These are phyloP conservation scores for Orthochromis malagaraziensis DNA, from an alignment of 2,113 vertebrate species.

Conservation along the genomic window DNA sequence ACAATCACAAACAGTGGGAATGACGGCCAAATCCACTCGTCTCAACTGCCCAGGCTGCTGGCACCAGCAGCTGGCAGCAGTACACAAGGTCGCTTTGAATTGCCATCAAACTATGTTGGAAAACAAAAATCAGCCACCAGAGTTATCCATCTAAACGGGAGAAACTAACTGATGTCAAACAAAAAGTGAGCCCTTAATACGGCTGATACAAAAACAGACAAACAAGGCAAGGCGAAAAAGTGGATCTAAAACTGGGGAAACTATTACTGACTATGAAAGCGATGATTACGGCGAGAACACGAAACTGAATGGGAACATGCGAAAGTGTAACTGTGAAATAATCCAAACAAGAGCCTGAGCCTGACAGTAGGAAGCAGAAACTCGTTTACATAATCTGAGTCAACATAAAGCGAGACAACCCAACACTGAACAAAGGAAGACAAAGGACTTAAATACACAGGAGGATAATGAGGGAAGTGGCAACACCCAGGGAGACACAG, in stretches of 20 bases:
- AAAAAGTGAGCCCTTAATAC: not conserved
- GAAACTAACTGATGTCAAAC: not conserved
- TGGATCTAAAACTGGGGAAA: not conserved
- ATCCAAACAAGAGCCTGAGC: not conserved
- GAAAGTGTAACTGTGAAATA: not conserved
- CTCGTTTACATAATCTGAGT: not conserved
- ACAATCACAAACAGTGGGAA: not conserved
- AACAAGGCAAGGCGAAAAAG: not conserved
- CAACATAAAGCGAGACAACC: not conserved
- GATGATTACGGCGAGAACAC: not conserved
- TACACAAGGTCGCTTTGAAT: not conserved
- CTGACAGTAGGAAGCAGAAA: not conserved
- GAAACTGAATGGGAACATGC: not conserved
- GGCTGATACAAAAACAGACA: not conserved
- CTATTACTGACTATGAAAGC: not conserved
- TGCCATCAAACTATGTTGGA: not conserved
- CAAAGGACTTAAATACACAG: not conserved
- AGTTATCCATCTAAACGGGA: not conserved
- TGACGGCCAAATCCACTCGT: not conserved
- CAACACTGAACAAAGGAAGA: not conserved
- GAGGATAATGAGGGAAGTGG: not conserved
- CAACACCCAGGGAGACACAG: not conserved
- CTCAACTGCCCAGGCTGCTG: not conserved
- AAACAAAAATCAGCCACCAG: not conserved
- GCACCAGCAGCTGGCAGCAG: not conserved